Conservation (phyloP, 2,797 vertebrate genomes). For the Glossophaga mutica region DNA sequence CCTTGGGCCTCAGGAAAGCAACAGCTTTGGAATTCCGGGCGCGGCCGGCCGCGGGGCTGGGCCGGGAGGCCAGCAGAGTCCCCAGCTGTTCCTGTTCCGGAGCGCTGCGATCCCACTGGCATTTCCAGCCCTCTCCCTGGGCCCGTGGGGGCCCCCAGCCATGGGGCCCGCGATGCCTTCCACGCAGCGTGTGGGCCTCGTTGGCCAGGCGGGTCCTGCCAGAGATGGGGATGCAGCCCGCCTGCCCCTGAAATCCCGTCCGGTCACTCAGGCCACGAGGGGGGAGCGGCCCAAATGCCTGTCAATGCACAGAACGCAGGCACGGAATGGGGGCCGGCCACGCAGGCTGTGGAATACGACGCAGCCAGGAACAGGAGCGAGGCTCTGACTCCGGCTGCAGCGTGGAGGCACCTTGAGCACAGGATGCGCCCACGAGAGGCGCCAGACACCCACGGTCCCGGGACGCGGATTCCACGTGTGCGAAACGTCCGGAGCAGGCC, state of each 20-base stretch:
- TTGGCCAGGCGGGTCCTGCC: no score
- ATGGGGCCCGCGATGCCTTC: accelerated
- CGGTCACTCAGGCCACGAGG: accelerated
- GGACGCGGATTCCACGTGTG: no score
- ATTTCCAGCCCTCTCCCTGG: background rate
- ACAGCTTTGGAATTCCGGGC: background rate
- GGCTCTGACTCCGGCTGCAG: background rate
- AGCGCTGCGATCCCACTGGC: accelerated
- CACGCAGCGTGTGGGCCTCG: accelerated
- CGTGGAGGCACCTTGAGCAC: no score
- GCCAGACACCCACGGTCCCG: no score
- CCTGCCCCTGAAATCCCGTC: background rate
- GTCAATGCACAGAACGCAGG: accelerated
- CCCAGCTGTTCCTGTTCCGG: background rate
- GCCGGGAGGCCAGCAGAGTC: accelerated
- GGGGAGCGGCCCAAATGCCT: background rate
- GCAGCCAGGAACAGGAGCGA: background rate
- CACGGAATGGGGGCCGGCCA: accelerated
- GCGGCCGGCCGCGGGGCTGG: accelerated
- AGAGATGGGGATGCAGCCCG: background rate
- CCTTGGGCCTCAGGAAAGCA: background rate
- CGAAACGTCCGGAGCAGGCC: no score
- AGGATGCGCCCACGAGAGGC: no score
- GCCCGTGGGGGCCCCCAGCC: background rate
- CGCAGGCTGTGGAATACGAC: accelerated